A percentile compares a stretch with the other conserved stretches of the same genome.
Evolutionary conservation across 2,797 vertebrate genomes (phyloP).

Genomic region (Sebastes vulpes): DNA sequence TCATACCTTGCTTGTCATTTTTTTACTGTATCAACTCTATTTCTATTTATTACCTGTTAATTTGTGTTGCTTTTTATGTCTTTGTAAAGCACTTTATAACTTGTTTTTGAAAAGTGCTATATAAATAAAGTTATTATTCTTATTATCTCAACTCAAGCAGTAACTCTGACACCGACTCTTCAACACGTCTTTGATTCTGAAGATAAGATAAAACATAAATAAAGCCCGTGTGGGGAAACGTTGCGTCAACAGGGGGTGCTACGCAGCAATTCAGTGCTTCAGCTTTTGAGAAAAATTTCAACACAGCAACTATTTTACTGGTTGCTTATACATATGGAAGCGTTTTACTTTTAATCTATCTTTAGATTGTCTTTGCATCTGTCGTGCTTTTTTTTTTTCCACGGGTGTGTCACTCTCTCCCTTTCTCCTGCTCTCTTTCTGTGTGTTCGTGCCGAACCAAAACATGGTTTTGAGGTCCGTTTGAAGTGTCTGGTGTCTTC

Average conservation of each 20-base stretch:
- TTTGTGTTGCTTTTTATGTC: no score
- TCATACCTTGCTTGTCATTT: fast-evolving
- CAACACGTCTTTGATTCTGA: background rate
- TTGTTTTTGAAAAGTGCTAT: no score
- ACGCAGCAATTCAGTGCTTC: slow-evolving; percentile 30
- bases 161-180: background rate
- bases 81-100: no score
- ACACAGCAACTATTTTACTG: slow-evolving; percentile 19
- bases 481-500: slow-evolving; percentile 60
- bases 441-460: slow-evolving; percentile 4
- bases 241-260: slow-evolving; percentile 67
- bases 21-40: no score
- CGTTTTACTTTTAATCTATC: slow-evolving; percentile 43
- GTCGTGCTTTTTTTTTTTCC: slow-evolving; percentile 8
- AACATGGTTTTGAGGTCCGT: slow-evolving; percentile 55
- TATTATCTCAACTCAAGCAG: background rate
- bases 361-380: slow-evolving; percentile 51
- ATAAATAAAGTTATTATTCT: no score
- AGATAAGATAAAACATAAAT: background rate
- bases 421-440: background rate
- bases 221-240: background rate
- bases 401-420: slow-evolving; percentile 8
- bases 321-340: slow-evolving; percentile 61
- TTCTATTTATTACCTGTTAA: no score
- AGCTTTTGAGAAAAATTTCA: slow-evolving; percentile 4